Base-by-base conservation (phyloP, 2,797 vertebrate genomes). In the Brotula barbata region DNA sequence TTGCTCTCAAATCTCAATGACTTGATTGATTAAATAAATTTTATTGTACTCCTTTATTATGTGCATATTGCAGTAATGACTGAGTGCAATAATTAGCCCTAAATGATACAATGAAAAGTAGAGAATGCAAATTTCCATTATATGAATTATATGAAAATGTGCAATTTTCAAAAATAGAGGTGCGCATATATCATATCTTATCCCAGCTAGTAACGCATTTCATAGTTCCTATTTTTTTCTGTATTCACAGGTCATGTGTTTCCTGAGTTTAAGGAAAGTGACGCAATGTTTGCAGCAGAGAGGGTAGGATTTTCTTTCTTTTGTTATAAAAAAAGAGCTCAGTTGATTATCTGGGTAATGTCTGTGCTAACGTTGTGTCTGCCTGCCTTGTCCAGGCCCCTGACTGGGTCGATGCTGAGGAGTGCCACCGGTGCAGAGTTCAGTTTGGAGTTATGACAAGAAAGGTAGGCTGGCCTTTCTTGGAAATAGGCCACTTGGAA, bases 321-420 rank as follows among this genome's bases (percentile, higher is more conserved):
- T 50, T 42, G 20, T 23, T 8, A 13, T 36, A 37, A 3, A 41
- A 14, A 12, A 50, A 2, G 33, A 33, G 7, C 39, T 20, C 0
- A 1, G 1, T 41, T 16, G 17, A 20, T 33, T 9, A 19, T 3
- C 5, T n/a, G 0, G 22, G 15, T 17, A 28, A 36, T 50, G 12
- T 40, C 1, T 56, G 16, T 16, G 16, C 6, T 45, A 11, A 11
- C 1, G 7, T 68, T 14, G 9, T 19, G 2, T 41, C 23, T 61
- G 22, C 64, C 0, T 67, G 17, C 70, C 14, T 19, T 46, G 5
- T 67, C 7, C 78, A 99, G 97, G 97, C 97, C 52, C 97, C 97
- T 0, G 97, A 99, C 75, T 99, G 97, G 97, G 97, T 99, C 2
- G 97, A 99, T 17, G 96, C 97, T 0, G 97, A 99, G 85, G 96